Conservation (phyloP, 2,797 vertebrate genomes). For the Eutrigla gurnardus region DNA sequence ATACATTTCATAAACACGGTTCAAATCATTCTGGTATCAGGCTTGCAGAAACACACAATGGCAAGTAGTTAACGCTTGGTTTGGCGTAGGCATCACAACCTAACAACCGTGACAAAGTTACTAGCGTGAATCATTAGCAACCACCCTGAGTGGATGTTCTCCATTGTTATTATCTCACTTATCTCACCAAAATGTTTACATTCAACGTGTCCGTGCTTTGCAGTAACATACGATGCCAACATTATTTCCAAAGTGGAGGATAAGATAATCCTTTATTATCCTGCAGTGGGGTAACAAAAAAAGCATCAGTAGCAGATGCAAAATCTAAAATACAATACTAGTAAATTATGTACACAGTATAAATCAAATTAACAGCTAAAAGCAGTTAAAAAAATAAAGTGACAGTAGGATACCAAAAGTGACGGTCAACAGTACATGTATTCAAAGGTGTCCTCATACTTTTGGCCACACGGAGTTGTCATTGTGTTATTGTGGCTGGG, state of each 20-base stretch:
- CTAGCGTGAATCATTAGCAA: neutral
- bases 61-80: neutral
- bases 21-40: neutral
- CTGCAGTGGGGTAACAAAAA: too few species aligned
- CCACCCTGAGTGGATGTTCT: neutral
- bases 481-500: slow-evolving; percentile 39
- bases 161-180: neutral
- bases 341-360: too few species aligned
- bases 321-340: too few species aligned
- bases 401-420: too few species aligned
- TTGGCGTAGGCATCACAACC: neutral
- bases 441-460: neutral
- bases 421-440: neutral
- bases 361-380: too few species aligned
- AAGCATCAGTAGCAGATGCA: too few species aligned
- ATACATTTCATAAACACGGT: neutral
- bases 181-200: neutral
- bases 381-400: too few species aligned
- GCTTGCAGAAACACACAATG: neutral
- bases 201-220: neutral
- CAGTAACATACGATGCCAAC: neutral
- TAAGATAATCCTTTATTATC: too few species aligned
- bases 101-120: neutral
- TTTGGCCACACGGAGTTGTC: slow-evolving; percentile 4
- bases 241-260: neutral